Conservation (phyloP, 2,888 invertebrate species). For the Acleris cristana region DNA sequence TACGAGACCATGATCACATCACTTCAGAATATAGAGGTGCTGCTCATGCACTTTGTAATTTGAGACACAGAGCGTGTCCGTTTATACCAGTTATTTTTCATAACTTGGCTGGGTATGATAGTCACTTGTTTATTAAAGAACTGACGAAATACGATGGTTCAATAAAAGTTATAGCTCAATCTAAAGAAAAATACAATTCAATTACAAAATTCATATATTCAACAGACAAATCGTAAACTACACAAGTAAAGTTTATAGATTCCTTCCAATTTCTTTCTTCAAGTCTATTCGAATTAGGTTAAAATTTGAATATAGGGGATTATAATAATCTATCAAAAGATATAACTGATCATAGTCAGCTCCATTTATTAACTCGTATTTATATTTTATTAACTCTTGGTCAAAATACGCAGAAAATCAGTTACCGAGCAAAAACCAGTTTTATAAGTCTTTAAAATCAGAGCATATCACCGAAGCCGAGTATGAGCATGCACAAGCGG, state of each 20-base stretch:
- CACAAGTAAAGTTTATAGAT: conserved; percentile 3
- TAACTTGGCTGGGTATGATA: too few species aligned
- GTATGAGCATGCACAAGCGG: conserved; percentile 54
- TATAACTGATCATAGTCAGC: too few species aligned
- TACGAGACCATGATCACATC: too few species aligned
- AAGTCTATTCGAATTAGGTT: conserved; percentile 2
- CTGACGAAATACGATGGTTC: conserved; percentile 34
- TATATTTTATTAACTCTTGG: not conserved
- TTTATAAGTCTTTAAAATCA: not conserved
- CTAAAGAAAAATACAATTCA: conserved; percentile 40
- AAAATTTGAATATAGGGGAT: conserved; percentile 7
- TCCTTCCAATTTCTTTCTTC: too few species aligned
- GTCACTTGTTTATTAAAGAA: conserved; percentile 42
- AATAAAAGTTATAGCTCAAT: conserved; percentile 41
- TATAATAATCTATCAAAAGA: conserved; percentile 1
- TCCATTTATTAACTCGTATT: too few species aligned
- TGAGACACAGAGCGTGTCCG: too few species aligned
- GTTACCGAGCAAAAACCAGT: too few species aligned
- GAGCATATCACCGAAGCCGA: conserved; percentile 39
- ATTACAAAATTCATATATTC: conserved; percentile 30
- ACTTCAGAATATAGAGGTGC: too few species aligned
- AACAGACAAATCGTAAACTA: not conserved
- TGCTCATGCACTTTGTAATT: too few species aligned
- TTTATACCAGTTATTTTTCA: too few species aligned
- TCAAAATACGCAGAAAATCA: conserved; percentile 1